Percentiles rank a stretch among this genome's conserved stretches.
Conservation (phyloP, 1,140 invertebrate genomes). For the Zaprionus taronus region DNA sequence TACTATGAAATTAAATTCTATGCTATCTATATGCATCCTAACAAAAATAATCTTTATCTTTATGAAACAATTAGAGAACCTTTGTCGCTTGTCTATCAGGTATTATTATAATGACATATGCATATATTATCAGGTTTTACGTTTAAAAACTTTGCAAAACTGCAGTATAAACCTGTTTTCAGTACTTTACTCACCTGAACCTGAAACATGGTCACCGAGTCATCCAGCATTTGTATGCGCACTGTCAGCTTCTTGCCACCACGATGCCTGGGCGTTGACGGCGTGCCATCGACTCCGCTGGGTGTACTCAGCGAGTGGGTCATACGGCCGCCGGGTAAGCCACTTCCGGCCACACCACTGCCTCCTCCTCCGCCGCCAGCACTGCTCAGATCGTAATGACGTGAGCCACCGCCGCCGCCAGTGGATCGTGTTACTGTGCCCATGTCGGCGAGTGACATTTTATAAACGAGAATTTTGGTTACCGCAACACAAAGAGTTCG, state of each 20-base stretch:
- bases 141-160: not conserved
- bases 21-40: not conserved
- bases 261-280: slow-evolving; percentile 89
- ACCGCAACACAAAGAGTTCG: slow-evolving; percentile 29
- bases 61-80: not conserved
- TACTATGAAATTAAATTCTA: not conserved
- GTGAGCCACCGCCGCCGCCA: slow-evolving; percentile 38
- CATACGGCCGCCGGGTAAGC: slow-evolving; percentile 86
- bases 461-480: slow-evolving; percentile 80
- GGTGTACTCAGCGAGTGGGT: slow-evolving; percentile 93
- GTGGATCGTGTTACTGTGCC: slow-evolving; percentile 71
- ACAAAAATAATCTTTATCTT: not conserved
- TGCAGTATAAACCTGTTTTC: not conserved
- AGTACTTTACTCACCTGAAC: slow-evolving; percentile 89
- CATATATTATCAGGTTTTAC: not conserved
- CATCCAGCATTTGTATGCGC: slow-evolving; percentile 94
- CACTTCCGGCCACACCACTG: slow-evolving; percentile 37
- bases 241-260: slow-evolving; percentile 94
- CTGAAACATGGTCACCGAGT: slow-evolving; percentile 95
- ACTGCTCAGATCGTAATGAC: slow-evolving; percentile 55
- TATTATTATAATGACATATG: not conserved
- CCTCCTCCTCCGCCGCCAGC: slow-evolving; percentile 19
- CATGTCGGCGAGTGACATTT: slow-evolving; percentile 84
- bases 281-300: slow-evolving; percentile 91
- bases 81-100: not conserved